Conservation (phyloP, 2,797 vertebrate genomes). For the Florisuga fusca region DNA sequence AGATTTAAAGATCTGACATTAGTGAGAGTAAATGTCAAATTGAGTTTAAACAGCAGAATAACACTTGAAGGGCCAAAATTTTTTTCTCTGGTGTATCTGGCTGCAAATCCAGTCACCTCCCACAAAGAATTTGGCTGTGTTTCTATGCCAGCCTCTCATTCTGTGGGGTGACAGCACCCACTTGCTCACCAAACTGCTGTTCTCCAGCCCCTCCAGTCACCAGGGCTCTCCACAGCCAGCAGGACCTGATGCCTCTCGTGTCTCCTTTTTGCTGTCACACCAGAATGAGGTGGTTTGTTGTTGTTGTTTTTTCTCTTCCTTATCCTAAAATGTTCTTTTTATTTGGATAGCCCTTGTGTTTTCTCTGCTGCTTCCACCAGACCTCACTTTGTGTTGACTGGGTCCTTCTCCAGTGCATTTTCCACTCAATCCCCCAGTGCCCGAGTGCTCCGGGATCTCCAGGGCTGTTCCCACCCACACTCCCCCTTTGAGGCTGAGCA, state of each 20-base stretch:
- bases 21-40: constrained; percentile 46
- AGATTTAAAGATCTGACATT: constrained; percentile 52
- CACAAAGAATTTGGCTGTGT: background rate
- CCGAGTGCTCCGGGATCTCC: background rate
- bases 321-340: background rate
- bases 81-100: background rate
- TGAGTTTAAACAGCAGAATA: constrained; percentile 13
- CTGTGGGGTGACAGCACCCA: background rate
- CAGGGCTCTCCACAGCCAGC: background rate
- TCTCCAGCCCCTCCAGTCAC: rapidly evolving
- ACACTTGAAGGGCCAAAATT: background rate
- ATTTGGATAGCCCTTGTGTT: background rate
- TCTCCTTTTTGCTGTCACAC: background rate
- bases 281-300: background rate
- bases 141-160: background rate
- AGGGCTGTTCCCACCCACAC: rapidly evolving
- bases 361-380: background rate
- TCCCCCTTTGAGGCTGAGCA: background rate
- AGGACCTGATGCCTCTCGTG: background rate
- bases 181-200: background rate
- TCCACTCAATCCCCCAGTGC: background rate
- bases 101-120: background rate
- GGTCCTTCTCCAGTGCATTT: background rate
- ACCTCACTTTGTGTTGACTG: background rate
- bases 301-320: background rate